phyloP scores from a whole-genome alignment of 2,797 vertebrate species.

The Gambelia wislizenii region DNA sequence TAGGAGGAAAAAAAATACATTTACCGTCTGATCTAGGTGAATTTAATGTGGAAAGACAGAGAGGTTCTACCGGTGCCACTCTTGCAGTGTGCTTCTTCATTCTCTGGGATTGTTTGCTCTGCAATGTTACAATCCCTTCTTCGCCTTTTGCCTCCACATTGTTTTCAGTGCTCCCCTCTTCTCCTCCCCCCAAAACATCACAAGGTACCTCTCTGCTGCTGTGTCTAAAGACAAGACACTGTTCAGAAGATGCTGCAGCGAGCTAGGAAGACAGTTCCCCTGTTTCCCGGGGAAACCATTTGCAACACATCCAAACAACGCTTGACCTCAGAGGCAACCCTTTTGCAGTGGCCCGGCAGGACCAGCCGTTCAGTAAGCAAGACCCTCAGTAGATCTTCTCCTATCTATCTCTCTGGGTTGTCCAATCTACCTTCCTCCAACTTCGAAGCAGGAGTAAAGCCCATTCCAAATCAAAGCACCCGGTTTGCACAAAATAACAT shows the following conservation, averaged over 20 bases:
- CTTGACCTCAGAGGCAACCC: conserved; percentile 73
- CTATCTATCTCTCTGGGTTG: neutral
- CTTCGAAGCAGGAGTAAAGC: conserved; percentile 29
- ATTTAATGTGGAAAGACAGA: conserved; percentile 59
- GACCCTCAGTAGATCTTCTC: neutral
- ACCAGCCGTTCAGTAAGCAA: conserved; percentile 48
- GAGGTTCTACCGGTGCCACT: conserved; percentile 64
- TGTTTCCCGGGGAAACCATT: conserved; percentile 81
- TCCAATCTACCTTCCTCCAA: neutral
- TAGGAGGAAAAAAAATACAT: conserved; percentile 29
- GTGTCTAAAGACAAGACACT: conserved; percentile 58
- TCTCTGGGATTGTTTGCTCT: conserved; percentile 49
- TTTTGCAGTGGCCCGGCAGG: conserved; percentile 44
- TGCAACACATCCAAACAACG: conserved; percentile 72
- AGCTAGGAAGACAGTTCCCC: conserved; percentile 69
- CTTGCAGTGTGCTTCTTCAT: conserved; percentile 74
- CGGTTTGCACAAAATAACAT: conserved; percentile 42
- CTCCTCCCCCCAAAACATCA: conserved; percentile 27
- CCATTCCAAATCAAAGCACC: conserved; percentile 4
- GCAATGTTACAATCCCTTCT: conserved; percentile 35
- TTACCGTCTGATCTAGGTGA: conserved; percentile 59
- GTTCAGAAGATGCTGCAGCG: conserved; percentile 67
- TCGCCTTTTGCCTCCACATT: conserved; percentile 56
- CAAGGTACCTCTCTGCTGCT: conserved; percentile 40
- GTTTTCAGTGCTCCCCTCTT: conserved; percentile 33